phyloP scores from a whole-genome alignment of 92 coral and sea anemone species.

The Plumapathes pennacea region DNA sequence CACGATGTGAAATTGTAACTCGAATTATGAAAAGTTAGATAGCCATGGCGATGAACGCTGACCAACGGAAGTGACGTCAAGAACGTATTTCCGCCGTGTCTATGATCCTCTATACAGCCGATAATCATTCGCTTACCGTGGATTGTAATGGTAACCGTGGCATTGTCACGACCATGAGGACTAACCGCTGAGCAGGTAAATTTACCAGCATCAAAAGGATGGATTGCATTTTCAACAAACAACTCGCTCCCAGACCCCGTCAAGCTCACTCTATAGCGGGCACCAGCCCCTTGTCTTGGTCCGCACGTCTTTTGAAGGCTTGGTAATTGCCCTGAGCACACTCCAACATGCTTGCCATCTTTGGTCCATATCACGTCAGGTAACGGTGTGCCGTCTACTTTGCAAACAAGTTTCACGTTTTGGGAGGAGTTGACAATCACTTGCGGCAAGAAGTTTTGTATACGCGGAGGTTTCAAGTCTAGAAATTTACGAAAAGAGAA shows the following conservation, averaged over 20 bases:
- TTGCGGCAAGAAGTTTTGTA: slow-evolving; percentile 27
- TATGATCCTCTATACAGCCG: too few relatives aligned
- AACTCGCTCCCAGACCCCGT: slow-evolving; percentile 42
- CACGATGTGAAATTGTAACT: too few relatives aligned
- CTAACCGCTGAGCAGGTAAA: slow-evolving; percentile 63
- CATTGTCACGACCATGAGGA: slow-evolving; percentile 36
- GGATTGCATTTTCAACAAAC: slow-evolving; percentile 48
- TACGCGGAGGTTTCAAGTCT: slow-evolving; percentile 58
- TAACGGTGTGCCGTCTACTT: slow-evolving; percentile 36
- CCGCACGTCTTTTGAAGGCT: slow-evolving; percentile 33
- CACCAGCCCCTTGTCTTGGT: not conserved
- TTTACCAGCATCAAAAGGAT: slow-evolving; percentile 62
- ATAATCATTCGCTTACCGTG: slow-evolving; percentile 27
- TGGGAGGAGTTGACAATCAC: slow-evolving; percentile 50
- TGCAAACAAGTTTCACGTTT: slow-evolving; percentile 53
- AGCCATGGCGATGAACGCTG: too few relatives aligned
- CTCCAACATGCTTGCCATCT: slow-evolving; percentile 48
- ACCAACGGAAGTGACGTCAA: too few relatives aligned
- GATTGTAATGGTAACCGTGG: slow-evolving; percentile 26
- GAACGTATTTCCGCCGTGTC: too few relatives aligned
- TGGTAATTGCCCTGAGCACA: slow-evolving; percentile 48
- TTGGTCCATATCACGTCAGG: slow-evolving; percentile 71
- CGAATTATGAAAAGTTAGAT: too few relatives aligned
- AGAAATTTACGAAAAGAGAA: too few relatives aligned
- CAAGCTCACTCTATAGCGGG: slow-evolving; percentile 36